These are phyloP conservation scores for Mesochorus sp. DNA, from an alignment of 2,888 invertebrate genomes.

Conservation along the genomic window DNA sequence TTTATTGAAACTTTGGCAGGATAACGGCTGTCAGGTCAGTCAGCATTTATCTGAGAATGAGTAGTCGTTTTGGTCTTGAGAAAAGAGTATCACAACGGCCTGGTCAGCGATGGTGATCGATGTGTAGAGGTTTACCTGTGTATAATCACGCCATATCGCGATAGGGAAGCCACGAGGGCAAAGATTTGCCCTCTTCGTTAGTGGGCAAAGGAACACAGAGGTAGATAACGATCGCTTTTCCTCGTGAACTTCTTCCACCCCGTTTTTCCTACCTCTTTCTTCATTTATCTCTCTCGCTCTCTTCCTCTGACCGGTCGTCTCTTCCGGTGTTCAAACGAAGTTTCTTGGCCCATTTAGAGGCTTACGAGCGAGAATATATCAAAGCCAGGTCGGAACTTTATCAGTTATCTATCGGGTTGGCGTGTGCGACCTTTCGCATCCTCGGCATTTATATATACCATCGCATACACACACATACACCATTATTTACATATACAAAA, in stretches of 20 bases:
- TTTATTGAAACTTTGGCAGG: too few species aligned
- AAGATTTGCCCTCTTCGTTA: slow-evolving; percentile 34
- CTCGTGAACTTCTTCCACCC: slow-evolving; percentile 15
- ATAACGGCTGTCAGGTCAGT: too few species aligned
- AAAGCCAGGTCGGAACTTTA: slow-evolving; percentile 74
- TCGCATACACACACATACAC: slow-evolving; percentile 35
- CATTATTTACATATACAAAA: background rate
- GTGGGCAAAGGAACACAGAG: slow-evolving; percentile 13
- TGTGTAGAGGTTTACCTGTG: slow-evolving; percentile 1
- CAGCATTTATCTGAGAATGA: too few species aligned
- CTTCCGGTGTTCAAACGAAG: slow-evolving; percentile 38
- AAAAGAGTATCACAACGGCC: background rate
- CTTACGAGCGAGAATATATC: slow-evolving; percentile 61
- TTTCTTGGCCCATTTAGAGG: slow-evolving; percentile 72
- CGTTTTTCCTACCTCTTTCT: background rate
- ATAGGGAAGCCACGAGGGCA: background rate
- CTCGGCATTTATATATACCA: slow-evolving; percentile 65
- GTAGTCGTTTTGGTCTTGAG: background rate
- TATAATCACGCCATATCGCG: slow-evolving; percentile 4
- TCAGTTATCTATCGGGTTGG: slow-evolving; percentile 76
- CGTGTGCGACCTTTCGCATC: slow-evolving; percentile 78
- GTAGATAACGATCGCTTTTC: slow-evolving; percentile 37
- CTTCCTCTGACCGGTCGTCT: background rate
- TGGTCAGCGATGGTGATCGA: slow-evolving; percentile 14
- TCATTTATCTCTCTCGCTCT: slow-evolving; percentile 1